Evolutionary conservation across 2,888 invertebrate species (phyloP).

Genomic region (Drosophila pseudotakahashii): DNA sequence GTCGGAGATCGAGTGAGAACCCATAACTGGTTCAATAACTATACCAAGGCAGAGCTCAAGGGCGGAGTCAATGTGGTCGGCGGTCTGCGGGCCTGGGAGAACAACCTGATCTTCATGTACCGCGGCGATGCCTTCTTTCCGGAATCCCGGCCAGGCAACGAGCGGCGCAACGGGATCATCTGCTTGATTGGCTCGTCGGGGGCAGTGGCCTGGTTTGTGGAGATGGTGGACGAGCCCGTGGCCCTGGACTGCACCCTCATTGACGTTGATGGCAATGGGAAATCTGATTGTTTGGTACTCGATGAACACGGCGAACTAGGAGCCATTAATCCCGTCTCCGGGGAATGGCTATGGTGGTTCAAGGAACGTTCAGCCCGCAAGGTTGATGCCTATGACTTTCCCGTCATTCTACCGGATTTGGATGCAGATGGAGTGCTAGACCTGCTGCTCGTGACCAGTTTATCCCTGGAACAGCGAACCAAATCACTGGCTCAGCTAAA

Average conservation of each 20-base stretch:
- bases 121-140: slow-evolving; percentile 88
- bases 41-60: slow-evolving; percentile 89
- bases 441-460: slow-evolving; percentile 87
- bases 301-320: slow-evolving; percentile 88
- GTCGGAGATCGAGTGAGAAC: slow-evolving; percentile 86
- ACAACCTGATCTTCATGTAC: slow-evolving; percentile 90
- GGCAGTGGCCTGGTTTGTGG: slow-evolving; percentile 90
- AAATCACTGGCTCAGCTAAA: slow-evolving; percentile 65
- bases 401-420: slow-evolving; percentile 89
- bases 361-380: slow-evolving; percentile 82
- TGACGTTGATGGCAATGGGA: slow-evolving; percentile 89
- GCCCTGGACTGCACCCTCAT: slow-evolving; percentile 90
- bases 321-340: slow-evolving; percentile 87
- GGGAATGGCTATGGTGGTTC: slow-evolving; percentile 86
- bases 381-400: slow-evolving; percentile 88
- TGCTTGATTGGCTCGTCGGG: slow-evolving; percentile 89
- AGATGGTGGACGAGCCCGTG: slow-evolving; percentile 88
- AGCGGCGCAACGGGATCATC: slow-evolving; percentile 87
- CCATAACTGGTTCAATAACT: slow-evolving; percentile 89
- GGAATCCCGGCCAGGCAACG: slow-evolving; percentile 84
- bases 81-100: slow-evolving; percentile 87
- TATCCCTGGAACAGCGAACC: slow-evolving; percentile 79
- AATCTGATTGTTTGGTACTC: slow-evolving; percentile 90
- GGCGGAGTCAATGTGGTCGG: slow-evolving; percentile 89
- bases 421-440: slow-evolving; percentile 90